These are phyloP conservation scores for Scaptodrosophila lebanonensis DNA, from an alignment of 1,140 invertebrate genomes.

Conservation along the genomic window DNA sequence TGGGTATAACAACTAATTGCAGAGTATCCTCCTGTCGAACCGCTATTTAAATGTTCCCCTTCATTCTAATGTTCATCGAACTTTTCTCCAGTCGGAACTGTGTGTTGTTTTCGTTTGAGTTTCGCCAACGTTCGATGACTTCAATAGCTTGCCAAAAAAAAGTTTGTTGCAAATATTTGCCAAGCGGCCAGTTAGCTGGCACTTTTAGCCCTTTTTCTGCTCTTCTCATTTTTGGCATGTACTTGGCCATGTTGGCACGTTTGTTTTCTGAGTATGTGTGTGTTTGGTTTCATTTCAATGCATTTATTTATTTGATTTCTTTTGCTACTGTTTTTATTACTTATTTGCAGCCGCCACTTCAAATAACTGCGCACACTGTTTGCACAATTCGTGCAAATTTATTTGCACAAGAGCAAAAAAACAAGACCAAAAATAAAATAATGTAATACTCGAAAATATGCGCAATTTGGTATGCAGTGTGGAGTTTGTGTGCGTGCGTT, in stretches of 20 bases:
- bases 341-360: no score
- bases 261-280: constrained; percentile 31
- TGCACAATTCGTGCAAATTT: constrained; percentile 18
- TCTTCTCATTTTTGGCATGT: constrained; percentile 15
- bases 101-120: constrained; percentile 47
- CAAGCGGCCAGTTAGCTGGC: constrained; percentile 43
- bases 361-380: neutral
- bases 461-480: constrained; percentile 45
- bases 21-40: no score
- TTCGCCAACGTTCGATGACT: constrained; percentile 65
- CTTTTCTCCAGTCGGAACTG: no score
- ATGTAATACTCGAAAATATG: constrained; percentile 12
- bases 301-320: constrained; percentile 71
- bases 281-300: constrained; percentile 40
- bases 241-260: constrained; percentile 33
- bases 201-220: neutral
- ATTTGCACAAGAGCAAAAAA: neutral
- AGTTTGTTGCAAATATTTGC: constrained; percentile 73
- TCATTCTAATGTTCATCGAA: no score
- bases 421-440: neutral
- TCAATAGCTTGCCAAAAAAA: constrained; percentile 45
- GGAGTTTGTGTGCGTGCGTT: neutral
- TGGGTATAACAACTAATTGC: no score
- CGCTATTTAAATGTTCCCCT: no score
- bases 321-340: no score